Evolutionary conservation across 2,888 invertebrate genomes (phyloP), one percentile per base, ranked within the genome.

Genomic region (Argyresthia goedartella): DNA sequence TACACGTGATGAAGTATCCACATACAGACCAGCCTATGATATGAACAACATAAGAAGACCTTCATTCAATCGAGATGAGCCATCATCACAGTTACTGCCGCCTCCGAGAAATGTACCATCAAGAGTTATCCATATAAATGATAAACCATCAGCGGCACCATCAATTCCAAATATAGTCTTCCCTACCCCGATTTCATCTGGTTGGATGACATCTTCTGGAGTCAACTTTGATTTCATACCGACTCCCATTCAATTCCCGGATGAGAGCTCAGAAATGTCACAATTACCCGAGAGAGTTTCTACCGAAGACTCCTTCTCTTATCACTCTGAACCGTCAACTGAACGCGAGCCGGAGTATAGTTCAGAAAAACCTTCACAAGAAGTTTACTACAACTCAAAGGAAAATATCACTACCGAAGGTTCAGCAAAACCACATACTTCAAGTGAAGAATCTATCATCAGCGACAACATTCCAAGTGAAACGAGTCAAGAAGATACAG

Each of bases 181-280:
- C 71, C 85, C 86, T 34, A 79, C 82, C 11, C 72, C 79, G 1
- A 68, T 74, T 35, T 85, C 85, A 42, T 77, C 86, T 36, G 79
- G 84, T 44, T 86, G 86, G 86, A 56, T 84, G 42, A 86, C 85
- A 8, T 85, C 86, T 52, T 78, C 84, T 33, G 76, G 76, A 25
- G 61, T 82, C 51, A 76, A 74, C 54, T 77, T 81, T 53, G 77
- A 79, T 56, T 82, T 84, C 57, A 71, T 63, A 48, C 77, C 81
- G 1, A 75, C 81, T 13, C 69, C 81, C 43, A 67, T 81, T 53
- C 68, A 74, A 52, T 77, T 73, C 59, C 73, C 81, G 45, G 58
- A 25, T 6, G 25, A 25, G 25, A 25, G 55, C 44, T 51, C 64
- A 35, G 58, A 67, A 52, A 58, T 77, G 16, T 67, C 79, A 16